Conservation (phyloP, 2,113 vertebrate species). For the Malaclemys terrapin region DNA sequence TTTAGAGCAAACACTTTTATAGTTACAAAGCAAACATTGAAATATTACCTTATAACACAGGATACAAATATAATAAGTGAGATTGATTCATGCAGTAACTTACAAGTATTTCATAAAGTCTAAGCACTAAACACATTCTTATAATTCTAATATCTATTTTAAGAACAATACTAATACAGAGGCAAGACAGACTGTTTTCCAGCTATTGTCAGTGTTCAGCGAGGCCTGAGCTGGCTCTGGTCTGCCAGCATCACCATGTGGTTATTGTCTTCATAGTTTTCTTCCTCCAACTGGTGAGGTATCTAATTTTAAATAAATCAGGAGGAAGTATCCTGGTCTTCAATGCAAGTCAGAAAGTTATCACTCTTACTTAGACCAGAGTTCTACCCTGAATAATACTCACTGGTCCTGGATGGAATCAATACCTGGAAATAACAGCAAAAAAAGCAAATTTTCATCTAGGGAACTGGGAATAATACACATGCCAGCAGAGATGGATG, state of each 20-base stretch:
- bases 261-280: background rate
- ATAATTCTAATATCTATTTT: no score
- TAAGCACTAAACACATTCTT: no score
- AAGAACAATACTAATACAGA: no score
- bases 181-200: background rate
- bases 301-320: background rate
- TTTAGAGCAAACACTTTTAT: no score
- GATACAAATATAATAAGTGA: no score
- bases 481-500: background rate
- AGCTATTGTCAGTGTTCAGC: background rate
- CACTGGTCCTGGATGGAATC: background rate
- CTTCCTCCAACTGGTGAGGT: background rate
- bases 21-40: no score
- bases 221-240: background rate
- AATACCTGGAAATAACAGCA: background rate
- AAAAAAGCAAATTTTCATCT: background rate
- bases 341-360: background rate
- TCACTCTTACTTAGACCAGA: background rate
- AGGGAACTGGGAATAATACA: background rate
- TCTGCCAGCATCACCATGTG: background rate
- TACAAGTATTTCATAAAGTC: no score
- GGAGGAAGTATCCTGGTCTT: background rate
- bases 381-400: background rate
- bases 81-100: no score
- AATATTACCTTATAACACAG: no score